These are phyloP conservation scores for Platerodrilus igneus DNA, from an alignment of 2,888 invertebrate genomes.

Conservation along the genomic window DNA sequence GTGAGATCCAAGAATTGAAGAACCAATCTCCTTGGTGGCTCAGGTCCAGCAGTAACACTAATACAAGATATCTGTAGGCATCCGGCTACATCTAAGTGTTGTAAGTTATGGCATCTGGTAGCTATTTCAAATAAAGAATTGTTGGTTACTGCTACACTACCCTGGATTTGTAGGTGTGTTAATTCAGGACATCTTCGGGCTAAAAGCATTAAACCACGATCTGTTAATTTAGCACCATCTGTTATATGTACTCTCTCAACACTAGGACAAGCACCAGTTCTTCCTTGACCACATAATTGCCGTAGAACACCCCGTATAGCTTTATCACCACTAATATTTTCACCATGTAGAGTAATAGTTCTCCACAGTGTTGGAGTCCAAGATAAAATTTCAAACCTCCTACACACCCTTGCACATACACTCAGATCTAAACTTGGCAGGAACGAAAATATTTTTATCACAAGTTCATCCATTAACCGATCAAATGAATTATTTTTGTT, in stretches of 20 bases:
- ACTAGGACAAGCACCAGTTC: slow-evolving; percentile 63
- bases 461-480: slow-evolving; percentile 61
- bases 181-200: slow-evolving; percentile 78
- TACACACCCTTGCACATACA: slow-evolving; percentile 69
- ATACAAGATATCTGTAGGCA: slow-evolving; percentile 78
- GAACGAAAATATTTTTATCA: slow-evolving; percentile 66
- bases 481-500: slow-evolving; percentile 54
- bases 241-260: slow-evolving; percentile 63
- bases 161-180: slow-evolving; percentile 74
- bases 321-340: slow-evolving; percentile 59
- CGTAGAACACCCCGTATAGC: slow-evolving; percentile 61
- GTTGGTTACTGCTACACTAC: slow-evolving; percentile 70
- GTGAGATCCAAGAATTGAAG: slow-evolving; percentile 87
- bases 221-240: slow-evolving; percentile 68
- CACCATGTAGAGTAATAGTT: slow-evolving; percentile 60
- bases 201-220: slow-evolving; percentile 70
- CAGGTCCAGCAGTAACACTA: slow-evolving; percentile 61
- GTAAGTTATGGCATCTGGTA: slow-evolving; percentile 73
- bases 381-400: slow-evolving; percentile 69
- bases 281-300: slow-evolving; percentile 61
- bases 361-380: slow-evolving; percentile 78
- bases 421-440: slow-evolving; percentile 68
- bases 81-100: slow-evolving; percentile 80
- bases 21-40: slow-evolving; percentile 62
- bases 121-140: slow-evolving; percentile 73